Evolutionary conservation across 1,140 invertebrate genomes (phyloP).

Genomic region (Platyura marginata): DNA sequence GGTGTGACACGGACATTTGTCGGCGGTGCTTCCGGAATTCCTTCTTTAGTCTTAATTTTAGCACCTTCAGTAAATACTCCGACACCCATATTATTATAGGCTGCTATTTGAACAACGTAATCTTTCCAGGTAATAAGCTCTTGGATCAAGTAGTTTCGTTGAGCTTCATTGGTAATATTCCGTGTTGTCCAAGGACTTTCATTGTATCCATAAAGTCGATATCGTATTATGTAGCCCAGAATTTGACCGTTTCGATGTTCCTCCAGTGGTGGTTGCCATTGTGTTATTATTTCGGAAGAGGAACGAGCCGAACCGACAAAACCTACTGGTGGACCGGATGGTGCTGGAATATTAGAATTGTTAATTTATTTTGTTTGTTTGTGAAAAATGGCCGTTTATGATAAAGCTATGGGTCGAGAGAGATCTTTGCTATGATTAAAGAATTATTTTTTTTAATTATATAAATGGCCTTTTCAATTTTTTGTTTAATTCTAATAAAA

Average conservation of each 20-base stretch:
- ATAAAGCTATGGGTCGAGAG: no score
- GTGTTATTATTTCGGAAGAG: constrained; percentile 87
- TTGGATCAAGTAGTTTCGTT: constrained; percentile 80
- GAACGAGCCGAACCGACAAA: constrained; percentile 84
- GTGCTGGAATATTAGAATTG: no score
- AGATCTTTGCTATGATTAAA: no score
- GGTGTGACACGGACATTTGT: constrained; percentile 59
- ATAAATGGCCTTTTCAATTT: no score
- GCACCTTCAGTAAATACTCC: constrained; percentile 83
- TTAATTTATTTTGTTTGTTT: no score
- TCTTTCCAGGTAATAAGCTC: constrained; percentile 96
- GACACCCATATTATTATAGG: constrained; percentile 92
- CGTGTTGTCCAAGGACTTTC: constrained; percentile 73
- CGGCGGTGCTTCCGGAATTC: constrained; percentile 81
- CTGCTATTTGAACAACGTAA: constrained; percentile 92
- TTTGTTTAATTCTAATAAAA: no score
- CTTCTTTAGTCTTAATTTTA: constrained; percentile 88
- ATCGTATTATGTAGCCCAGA: constrained; percentile 81
- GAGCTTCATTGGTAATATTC: constrained; percentile 85
- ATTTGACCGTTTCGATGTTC: constrained; percentile 90
- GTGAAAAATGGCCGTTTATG: no score
- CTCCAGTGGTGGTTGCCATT: constrained; percentile 89
- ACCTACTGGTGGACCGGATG: constrained; percentile 71
- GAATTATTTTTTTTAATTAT: no score
- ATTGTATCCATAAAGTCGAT: constrained; percentile 78